phyloP scores from a whole-genome alignment of 2,888 invertebrate genomes.

The Eumacrocentrus americanus region DNA sequence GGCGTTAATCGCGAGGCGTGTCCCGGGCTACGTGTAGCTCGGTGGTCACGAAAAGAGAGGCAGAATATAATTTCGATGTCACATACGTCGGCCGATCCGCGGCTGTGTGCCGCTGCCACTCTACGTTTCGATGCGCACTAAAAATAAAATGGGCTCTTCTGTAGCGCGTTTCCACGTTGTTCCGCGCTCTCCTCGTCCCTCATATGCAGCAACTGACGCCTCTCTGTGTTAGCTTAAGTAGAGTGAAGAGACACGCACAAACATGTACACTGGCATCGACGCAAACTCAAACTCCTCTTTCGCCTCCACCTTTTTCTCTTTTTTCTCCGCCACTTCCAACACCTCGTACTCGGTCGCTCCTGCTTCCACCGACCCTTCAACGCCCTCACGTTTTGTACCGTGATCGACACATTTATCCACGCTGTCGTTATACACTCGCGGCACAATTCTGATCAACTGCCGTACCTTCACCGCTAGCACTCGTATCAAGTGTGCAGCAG shows the following conservation, averaged over 20 bases:
- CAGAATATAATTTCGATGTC: constrained; percentile 24
- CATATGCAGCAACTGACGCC: constrained; percentile 4
- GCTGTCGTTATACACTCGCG: not conserved
- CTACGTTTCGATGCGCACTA: constrained; percentile 31
- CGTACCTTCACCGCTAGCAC: not conserved
- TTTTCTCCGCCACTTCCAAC: constrained; percentile 28
- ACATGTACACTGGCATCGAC: not conserved
- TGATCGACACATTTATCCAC: constrained; percentile 53
- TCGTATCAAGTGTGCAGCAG: too few relatives aligned
- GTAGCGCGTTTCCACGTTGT: constrained; percentile 16
- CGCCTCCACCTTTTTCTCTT: constrained; percentile 33
- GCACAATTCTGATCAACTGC: constrained; percentile 15
- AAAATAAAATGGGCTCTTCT: constrained; percentile 31
- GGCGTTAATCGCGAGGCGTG: constrained; percentile 24
- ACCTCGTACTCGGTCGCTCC: constrained; percentile 18
- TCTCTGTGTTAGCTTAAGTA: not conserved
- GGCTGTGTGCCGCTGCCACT: constrained; percentile 26
- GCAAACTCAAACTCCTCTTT: constrained; percentile 34
- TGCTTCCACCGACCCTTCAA: constrained; percentile 19
- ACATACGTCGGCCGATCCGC: constrained; percentile 26
- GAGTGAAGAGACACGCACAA: not conserved
- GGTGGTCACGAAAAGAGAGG: constrained; percentile 14
- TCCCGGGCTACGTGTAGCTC: constrained; percentile 18
- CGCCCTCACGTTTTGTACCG: constrained; percentile 50
- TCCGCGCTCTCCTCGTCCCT: constrained; percentile 7